These are phyloP conservation scores for Anableps anableps DNA, from an alignment of 2,797 vertebrate species.

Conservation along the genomic window DNA sequence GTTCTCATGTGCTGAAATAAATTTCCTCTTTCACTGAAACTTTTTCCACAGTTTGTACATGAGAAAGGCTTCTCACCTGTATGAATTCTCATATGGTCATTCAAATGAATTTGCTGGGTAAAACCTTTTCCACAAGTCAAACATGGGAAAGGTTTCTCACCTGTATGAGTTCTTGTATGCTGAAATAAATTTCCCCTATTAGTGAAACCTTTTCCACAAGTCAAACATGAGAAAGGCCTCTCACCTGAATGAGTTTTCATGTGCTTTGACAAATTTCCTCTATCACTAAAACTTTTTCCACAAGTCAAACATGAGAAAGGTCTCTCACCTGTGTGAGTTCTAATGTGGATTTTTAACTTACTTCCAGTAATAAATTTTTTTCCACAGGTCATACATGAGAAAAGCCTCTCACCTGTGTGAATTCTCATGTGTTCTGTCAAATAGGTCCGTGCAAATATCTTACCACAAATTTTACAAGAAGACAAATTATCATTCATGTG, in stretches of 20 bases:
- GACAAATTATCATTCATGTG: neutral
- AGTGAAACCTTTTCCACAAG: neutral
- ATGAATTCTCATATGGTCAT: neutral
- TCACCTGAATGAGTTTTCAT: neutral
- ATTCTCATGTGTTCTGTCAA: neutral
- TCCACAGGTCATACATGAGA: neutral
- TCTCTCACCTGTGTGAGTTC: neutral
- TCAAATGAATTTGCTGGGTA: neutral
- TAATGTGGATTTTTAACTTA: neutral
- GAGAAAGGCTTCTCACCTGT: slow-evolving; percentile 4
- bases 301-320: slow-evolving; percentile 1
- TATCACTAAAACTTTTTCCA: neutral
- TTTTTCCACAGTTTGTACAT: neutral
- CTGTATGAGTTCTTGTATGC: neutral
- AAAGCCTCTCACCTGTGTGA: neutral
- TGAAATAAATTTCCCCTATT: neutral
- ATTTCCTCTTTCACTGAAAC: neutral
- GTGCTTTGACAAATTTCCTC: neutral
- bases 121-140: slow-evolving; percentile 1
- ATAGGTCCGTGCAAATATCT: neutral
- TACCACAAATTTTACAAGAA: neutral
- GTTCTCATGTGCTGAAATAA: neutral
- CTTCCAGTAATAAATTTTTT: neutral
- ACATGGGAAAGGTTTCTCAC: neutral
- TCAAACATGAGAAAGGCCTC: slow-evolving; percentile 1